A percentile compares a stretch with the other conserved stretches of the same genome.
phyloP scores from a whole-genome alignment of 2,113 vertebrate genomes.

The Xenopus borealis region DNA sequence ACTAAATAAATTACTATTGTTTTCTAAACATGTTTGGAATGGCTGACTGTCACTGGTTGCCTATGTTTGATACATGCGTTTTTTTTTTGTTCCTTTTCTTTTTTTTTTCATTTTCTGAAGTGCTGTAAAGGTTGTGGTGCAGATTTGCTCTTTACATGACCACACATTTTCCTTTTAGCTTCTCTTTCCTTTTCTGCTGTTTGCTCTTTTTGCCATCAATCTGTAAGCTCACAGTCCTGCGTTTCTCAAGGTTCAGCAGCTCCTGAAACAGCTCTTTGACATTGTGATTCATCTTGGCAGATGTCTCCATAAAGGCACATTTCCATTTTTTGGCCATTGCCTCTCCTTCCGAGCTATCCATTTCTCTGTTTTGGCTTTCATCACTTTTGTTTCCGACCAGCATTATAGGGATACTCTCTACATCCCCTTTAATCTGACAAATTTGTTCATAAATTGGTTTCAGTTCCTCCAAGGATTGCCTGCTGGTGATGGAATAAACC shows the following conservation, averaged over 20 bases:
- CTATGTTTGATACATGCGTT: slow-evolving; percentile 42
- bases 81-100: slow-evolving; percentile 27
- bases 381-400: slow-evolving; percentile 78
- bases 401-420: slow-evolving; percentile 78
- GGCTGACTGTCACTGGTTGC: background rate
- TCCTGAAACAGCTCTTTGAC: slow-evolving; percentile 80
- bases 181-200: slow-evolving; percentile 77
- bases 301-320: slow-evolving; percentile 80
- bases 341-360: slow-evolving; percentile 71
- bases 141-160: slow-evolving; percentile 63
- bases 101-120: background rate
- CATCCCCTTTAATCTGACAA: slow-evolving; percentile 77
- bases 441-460: slow-evolving; percentile 78
- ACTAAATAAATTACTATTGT: too few relatives aligned
- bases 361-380: slow-evolving; percentile 70
- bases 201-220: slow-evolving; percentile 78
- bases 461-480: slow-evolving; percentile 75
- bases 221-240: slow-evolving; percentile 76
- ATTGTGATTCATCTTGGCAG: slow-evolving; percentile 75
- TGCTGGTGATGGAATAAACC: slow-evolving; percentile 76
- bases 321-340: slow-evolving; percentile 74
- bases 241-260: slow-evolving; percentile 76
- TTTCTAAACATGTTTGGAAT: background rate
- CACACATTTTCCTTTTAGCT: slow-evolving; percentile 77
- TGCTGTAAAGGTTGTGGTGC: slow-evolving; percentile 10